A percentile compares a stretch with the other conserved stretches of the same genome.
Evolutionary conservation across 2,888 invertebrate genomes (phyloP).

Genomic region (Caenorhabditis japonica): DNA sequence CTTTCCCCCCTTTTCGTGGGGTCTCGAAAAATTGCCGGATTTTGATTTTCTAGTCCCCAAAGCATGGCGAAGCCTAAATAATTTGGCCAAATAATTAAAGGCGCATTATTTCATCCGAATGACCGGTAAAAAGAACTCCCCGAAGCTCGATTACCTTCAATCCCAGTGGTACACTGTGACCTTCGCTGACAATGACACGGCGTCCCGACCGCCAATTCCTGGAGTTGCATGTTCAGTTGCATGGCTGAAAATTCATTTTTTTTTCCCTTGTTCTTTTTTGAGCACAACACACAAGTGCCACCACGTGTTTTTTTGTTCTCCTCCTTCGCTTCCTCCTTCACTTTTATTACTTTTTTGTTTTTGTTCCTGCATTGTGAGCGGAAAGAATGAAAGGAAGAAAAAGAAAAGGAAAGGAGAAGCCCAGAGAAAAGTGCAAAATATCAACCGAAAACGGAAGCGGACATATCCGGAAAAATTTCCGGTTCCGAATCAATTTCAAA

Average conservation of each 20-base stretch:
- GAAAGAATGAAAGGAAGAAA: conserved; percentile 6
- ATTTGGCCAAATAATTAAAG: too few relatives aligned
- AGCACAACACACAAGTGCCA: conserved; percentile 27
- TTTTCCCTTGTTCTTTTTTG: not conserved
- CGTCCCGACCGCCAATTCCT: conserved; percentile 71
- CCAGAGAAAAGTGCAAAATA: not conserved
- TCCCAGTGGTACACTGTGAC: conserved; percentile 70
- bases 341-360: conserved; percentile 39
- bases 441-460: not conserved
- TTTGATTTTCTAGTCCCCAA: too few relatives aligned
- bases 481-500: too few relatives aligned
- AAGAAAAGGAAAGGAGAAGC: not conserved
- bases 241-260: conserved; percentile 59
- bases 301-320: conserved; percentile 20
- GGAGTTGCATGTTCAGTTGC: conserved; percentile 69
- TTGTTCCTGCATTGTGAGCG: conserved; percentile 18
- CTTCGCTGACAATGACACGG: conserved; percentile 75
- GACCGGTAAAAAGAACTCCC: conserved; percentile 1
- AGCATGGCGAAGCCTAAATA: too few relatives aligned
- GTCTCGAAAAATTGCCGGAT: too few relatives aligned
- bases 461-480: too few relatives aligned
- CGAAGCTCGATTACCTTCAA: conserved; percentile 31
- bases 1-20: too few relatives aligned
- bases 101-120: conserved; percentile 1
- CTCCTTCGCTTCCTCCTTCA: conserved; percentile 1